Conservation (phyloP, 2,113 vertebrate species). For the Macquaria ambigua region DNA sequence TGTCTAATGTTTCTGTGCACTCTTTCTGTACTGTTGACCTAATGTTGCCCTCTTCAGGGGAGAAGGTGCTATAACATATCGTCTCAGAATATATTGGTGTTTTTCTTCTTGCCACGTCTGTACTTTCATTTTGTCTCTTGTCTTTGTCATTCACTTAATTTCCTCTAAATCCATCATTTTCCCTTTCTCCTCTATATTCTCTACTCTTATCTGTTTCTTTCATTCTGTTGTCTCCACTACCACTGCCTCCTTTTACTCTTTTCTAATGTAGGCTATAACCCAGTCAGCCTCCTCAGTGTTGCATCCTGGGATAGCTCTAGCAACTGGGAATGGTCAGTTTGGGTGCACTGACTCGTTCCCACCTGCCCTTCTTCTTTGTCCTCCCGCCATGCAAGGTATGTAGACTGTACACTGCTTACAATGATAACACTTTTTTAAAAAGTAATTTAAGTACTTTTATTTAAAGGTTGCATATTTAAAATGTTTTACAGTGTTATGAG, state of each 20-base stretch:
- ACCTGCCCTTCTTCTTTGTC: slow-evolving; percentile 94
- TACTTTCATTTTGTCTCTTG: not conserved
- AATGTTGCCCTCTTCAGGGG: slow-evolving; percentile 49
- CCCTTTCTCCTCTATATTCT: not conserved
- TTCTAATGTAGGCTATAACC: slow-evolving; percentile 88
- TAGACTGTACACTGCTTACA: not conserved
- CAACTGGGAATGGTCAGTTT: slow-evolving; percentile 92
- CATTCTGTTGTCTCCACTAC: not conserved
- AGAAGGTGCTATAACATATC: not conserved
- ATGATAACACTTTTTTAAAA: not conserved
- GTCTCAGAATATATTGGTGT: not conserved
- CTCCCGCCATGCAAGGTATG: slow-evolving; percentile 94
- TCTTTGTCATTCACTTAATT: not conserved
- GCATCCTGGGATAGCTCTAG: slow-evolving; percentile 94
- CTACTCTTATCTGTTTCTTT: not conserved
- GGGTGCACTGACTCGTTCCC: slow-evolving; percentile 96
- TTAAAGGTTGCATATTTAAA: not conserved
- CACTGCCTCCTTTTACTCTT: slow-evolving; percentile 6
- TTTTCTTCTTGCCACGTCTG: not conserved
- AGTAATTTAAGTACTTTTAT: not conserved
- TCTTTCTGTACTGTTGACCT: not conserved
- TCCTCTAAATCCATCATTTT: not conserved
- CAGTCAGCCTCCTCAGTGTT: slow-evolving; percentile 91
- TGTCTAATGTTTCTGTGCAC: not conserved
- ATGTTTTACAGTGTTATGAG: not conserved